Evolutionary conservation across 1,140 invertebrate genomes (phyloP), one percentile per base, ranked within the genome.

Genomic region (Laupala kohalensis): DNA sequence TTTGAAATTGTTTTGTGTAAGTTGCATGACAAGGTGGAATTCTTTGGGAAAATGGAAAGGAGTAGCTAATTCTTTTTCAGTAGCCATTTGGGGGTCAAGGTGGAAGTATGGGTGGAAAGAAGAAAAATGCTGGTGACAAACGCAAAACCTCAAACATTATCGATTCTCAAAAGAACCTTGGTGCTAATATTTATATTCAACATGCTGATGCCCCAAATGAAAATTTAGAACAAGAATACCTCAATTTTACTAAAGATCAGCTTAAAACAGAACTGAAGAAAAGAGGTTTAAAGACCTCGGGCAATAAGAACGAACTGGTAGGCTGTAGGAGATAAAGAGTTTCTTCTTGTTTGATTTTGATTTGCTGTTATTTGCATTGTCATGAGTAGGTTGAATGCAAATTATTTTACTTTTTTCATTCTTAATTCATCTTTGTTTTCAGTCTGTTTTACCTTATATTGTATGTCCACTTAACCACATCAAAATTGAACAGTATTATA

Each of bases 301-400:
- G 86, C 74, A 86, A 83, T 81, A 87, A 86, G 81, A 83, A 81
- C 73, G 86, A 87, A 80, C 81, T 87, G 86, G 86, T 86, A 86
- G 78, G 74, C 27, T 19, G 37, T 53, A 53, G 37, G 37, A 53
- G 19, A 53, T 53, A 13, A 53, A 9, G 19, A 53, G 19, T 53
- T 53, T 53, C 37, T 53, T 53, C 9, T 53, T 53, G 37, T 53
- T 53, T 53, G 37, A 53, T 53, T 53, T 53, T 53, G 9, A 19
- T 53, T 53, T 53, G 37, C 37, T 53, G 37, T 53, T 53, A 9
- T 19, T 19, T 53, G 37, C 19, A 53, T 13, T 53, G 19, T 9
- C 37, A 53, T 53, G 9, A 13, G 37, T 53, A 53, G n/a, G 37
- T 53, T 53, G 37, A 53, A 53, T 53, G 37, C 37, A 53, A 53